Conservation (phyloP, 2,797 vertebrate species). For the Paguma larvata region DNA sequence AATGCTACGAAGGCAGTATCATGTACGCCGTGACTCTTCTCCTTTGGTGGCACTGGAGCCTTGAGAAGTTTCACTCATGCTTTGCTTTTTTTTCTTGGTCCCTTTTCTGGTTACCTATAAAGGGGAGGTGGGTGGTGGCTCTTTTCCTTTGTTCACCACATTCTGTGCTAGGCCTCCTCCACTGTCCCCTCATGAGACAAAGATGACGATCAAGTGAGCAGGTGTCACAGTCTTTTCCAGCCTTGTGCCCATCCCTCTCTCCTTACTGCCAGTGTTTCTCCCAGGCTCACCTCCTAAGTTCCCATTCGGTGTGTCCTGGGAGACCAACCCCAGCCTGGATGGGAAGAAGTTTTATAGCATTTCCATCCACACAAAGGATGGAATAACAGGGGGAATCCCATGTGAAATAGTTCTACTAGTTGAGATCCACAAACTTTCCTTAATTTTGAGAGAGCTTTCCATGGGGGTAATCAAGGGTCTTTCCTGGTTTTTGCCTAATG, state of each 20-base stretch:
- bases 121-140: background rate
- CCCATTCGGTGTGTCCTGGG: background rate
- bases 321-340: background rate
- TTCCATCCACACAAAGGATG: background rate
- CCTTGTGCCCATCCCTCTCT: background rate
- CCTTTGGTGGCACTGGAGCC: fast-evolving
- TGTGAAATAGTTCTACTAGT: background rate
- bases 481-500: background rate
- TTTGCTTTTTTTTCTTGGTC: background rate
- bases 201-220: background rate
- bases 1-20: fast-evolving
- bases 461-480: background rate
- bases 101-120: background rate
- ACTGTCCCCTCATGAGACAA: fast-evolving
- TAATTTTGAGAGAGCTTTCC: background rate
- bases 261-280: background rate
- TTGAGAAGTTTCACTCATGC: background rate
- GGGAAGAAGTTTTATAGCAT: background rate
- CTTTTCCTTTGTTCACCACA: background rate
- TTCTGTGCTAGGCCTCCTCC: background rate
- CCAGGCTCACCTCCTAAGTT: background rate
- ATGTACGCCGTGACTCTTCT: background rate
- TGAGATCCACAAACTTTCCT: background rate
- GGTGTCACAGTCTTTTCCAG: background rate
- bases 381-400: background rate